Evolutionary conservation across 2,888 invertebrate species (phyloP).

Genomic region (Drosophila atripex): DNA sequence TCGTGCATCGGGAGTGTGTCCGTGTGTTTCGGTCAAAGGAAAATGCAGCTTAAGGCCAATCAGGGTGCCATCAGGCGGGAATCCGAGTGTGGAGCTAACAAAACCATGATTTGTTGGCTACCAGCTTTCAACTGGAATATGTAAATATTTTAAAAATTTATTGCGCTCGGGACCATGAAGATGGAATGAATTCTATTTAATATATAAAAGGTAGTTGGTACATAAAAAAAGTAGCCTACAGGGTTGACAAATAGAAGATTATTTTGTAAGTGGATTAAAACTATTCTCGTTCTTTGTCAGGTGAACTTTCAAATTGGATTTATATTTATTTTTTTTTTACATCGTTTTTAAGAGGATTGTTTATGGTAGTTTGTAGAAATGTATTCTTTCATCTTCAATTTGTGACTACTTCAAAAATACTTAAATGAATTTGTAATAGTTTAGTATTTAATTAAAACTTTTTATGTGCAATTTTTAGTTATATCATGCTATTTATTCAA

Average conservation of each 20-base stretch:
- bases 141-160: conserved; percentile 27
- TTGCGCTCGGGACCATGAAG: neutral
- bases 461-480: too few species aligned
- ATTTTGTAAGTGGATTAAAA: neutral
- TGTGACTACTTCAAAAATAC: too few species aligned
- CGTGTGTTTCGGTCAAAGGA: conserved; percentile 44
- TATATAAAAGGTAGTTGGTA: neutral
- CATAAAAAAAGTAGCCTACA: neutral
- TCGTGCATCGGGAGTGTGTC: conserved; percentile 3
- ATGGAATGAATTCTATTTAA: neutral
- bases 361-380: neutral
- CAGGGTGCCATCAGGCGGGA: conserved; percentile 29
- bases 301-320: neutral
- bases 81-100: conserved; percentile 15
- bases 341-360: neutral
- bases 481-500: too few species aligned
- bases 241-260: neutral
- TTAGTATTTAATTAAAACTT: too few species aligned
- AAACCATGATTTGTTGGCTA: conserved; percentile 28
- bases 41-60: conserved; percentile 40
- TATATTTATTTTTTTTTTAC: neutral
- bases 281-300: neutral
- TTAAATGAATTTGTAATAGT: too few species aligned
- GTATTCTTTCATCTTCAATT: too few species aligned
- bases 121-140: conserved; percentile 22